Conservation (phyloP, 2,113 vertebrate genomes). For the Sakesphorus luctuosus region DNA sequence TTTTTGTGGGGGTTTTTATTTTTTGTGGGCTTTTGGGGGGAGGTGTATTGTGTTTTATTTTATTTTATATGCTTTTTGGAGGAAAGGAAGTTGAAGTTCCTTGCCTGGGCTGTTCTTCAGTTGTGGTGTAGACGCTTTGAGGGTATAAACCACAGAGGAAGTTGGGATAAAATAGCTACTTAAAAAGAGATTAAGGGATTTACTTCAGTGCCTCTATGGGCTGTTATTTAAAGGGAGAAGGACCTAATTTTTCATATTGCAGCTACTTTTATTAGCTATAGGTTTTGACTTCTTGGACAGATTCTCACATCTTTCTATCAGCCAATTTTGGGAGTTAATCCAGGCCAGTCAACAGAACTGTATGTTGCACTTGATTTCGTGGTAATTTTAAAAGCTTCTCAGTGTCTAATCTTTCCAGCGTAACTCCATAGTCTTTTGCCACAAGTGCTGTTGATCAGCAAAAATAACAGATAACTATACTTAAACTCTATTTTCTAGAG, state of each 20-base stretch:
- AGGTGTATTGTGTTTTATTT: neutral
- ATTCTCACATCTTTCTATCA: conserved; percentile 21
- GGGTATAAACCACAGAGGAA: conserved; percentile 69
- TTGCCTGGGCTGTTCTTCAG: conserved; percentile 14
- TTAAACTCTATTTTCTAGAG: neutral
- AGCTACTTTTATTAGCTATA: conserved; percentile 43
- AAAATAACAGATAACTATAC: neutral
- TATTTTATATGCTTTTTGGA: neutral
- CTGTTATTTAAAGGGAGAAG: conserved; percentile 62
- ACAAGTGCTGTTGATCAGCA: conserved; percentile 30
- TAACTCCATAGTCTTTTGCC: neutral
- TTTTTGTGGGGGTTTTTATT: neutral
- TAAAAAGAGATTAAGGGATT: conserved; percentile 71
- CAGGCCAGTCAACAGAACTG: conserved; percentile 11
- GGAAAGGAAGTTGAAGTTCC: neutral
- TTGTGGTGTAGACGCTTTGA: conserved; percentile 56
- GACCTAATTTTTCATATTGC: conserved; percentile 35
- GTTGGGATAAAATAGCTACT: conserved; percentile 65
- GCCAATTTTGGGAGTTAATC: conserved; percentile 22
- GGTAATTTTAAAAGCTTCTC: conserved; percentile 13
- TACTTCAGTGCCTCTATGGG: conserved; percentile 43
- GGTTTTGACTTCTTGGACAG: conserved; percentile 46
- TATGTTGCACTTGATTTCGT: conserved; percentile 1
- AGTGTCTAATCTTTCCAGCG: neutral
- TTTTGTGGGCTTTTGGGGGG: neutral